A percentile compares a stretch with the other conserved stretches of the same genome.
phyloP scores from a whole-genome alignment of 2,113 vertebrate genomes.

The Cynopterus brachyotis region DNA sequence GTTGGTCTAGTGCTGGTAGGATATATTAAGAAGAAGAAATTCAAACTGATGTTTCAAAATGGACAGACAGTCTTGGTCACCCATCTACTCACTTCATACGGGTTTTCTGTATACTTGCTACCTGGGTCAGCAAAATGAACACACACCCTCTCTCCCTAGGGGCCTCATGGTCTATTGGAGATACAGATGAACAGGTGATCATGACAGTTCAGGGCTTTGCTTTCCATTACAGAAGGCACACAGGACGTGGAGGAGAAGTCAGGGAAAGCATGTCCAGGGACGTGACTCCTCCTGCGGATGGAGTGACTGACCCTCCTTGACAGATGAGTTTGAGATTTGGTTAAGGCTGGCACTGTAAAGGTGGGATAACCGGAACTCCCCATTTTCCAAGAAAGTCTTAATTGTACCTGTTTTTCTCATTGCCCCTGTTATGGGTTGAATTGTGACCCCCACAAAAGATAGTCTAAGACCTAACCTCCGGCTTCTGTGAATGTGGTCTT shows the following conservation, averaged over 20 bases:
- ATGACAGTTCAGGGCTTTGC: background rate
- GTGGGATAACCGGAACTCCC: background rate
- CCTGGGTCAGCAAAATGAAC: background rate
- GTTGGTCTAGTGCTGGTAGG: conserved; percentile 77
- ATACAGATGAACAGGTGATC: background rate
- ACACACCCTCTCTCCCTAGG: background rate
- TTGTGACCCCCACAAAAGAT: background rate
- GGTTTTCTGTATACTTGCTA: background rate
- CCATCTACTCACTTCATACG: background rate
- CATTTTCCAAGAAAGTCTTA: background rate
- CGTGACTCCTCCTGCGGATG: background rate
- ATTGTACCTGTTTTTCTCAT: background rate
- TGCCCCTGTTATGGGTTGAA: background rate
- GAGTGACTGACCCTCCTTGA: background rate
- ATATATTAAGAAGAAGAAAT: conserved; percentile 79
- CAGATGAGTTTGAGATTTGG: background rate
- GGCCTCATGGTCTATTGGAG: background rate
- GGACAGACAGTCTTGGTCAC: conserved; percentile 3
- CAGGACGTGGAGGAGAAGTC: background rate
- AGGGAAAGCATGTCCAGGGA: background rate
- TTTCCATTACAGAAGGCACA: background rate
- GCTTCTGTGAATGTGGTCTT: background rate
- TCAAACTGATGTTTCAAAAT: conserved; percentile 74
- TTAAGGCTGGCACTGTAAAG: background rate
- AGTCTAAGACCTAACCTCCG: background rate